phyloP scores from a whole-genome alignment of 2,888 invertebrate species.

The Bruchidius siliquastri region DNA sequence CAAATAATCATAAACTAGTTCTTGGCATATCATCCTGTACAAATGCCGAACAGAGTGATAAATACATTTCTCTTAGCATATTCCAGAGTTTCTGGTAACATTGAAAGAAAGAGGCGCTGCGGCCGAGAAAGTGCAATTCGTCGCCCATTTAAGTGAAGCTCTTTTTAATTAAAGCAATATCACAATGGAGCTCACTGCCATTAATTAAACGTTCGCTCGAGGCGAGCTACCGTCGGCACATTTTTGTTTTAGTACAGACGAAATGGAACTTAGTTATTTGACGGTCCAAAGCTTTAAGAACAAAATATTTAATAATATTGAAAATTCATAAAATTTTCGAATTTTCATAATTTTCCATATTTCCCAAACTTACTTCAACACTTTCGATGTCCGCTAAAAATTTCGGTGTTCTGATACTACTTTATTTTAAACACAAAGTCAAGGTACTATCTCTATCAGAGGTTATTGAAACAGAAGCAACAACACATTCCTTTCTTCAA shows the following conservation, averaged over 20 bases:
- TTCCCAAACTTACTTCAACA: too few species aligned
- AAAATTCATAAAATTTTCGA: too few species aligned
- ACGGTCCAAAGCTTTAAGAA: too few species aligned
- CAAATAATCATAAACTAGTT: background rate
- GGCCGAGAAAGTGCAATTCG: background rate
- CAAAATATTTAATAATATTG: too few species aligned
- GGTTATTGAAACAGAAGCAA: too few species aligned
- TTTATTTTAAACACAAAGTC: too few species aligned
- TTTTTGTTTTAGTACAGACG: background rate
- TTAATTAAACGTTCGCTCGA: conserved; percentile 11
- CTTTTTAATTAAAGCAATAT: conserved; percentile 1
- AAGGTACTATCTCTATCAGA: too few species aligned
- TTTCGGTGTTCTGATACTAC: too few species aligned
- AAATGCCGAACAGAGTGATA: background rate
- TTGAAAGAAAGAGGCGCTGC: background rate
- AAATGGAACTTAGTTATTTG: background rate
- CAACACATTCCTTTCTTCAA: too few species aligned
- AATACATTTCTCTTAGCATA: background rate
- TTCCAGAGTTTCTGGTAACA: background rate
- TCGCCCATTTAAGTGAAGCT: background rate
- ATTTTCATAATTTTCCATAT: too few species aligned
- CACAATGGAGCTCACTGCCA: conserved; percentile 2
- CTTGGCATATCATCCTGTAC: background rate
- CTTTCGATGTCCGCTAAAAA: too few species aligned
- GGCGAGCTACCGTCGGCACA: background rate